These are phyloP conservation scores for Pristis pectinata DNA, from an alignment of 2,797 vertebrate genomes.

Conservation along the genomic window DNA sequence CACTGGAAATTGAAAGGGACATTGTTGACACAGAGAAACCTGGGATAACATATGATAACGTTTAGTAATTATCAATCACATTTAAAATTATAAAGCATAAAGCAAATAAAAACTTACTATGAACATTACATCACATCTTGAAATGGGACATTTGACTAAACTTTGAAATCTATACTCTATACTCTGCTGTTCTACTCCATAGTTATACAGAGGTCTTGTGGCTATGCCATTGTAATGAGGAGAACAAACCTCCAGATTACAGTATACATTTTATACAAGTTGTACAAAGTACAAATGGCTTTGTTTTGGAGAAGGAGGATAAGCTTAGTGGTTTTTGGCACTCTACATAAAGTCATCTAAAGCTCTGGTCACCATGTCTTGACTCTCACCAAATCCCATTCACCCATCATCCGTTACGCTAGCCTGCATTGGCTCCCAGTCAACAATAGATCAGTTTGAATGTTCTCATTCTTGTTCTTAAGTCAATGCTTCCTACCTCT, in stretches of 20 bases:
- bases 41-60: not conserved
- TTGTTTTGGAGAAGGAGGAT: not conserved
- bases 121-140: not conserved
- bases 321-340: not conserved
- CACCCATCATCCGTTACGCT: no score
- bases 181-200: not conserved
- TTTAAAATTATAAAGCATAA: slow-evolving; percentile 10
- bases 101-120: not conserved
- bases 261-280: not conserved
- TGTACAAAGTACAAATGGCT: not conserved
- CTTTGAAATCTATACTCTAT: slow-evolving; percentile 9
- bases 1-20: slow-evolving; percentile 17
- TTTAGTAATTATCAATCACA: not conserved
- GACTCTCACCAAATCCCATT: no score
- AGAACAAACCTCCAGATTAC: not conserved
- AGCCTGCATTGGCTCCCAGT: no score
- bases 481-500: no score
- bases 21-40: not conserved
- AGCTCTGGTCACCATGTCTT: no score
- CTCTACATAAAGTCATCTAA: no score
- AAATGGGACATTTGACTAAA: not conserved
- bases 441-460: no score
- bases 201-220: not conserved
- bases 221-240: not conserved
- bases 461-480: no score